Base-by-base conservation (phyloP, 2,113 vertebrate species). In the Thunnus thynnus region DNA sequence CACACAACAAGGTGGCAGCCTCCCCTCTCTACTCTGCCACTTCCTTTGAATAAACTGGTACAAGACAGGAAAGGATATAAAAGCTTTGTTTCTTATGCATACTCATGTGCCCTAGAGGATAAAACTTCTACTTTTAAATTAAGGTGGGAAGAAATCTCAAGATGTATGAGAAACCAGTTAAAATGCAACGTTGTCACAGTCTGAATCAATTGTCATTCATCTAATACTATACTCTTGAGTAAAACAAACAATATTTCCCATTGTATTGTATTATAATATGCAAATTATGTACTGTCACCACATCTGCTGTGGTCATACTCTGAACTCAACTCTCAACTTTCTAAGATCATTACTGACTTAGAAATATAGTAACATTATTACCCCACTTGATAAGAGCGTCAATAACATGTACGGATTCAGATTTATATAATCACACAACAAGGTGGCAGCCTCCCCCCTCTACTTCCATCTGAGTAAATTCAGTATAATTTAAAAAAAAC, bases 1-100 rank as follows among this genome's bases (percentile, higher is more conserved):
- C 60, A 80, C 32, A 72, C 55, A 86, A n/a, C 50, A 81, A 78
- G 25, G 22, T 58, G 55, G 20, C 56, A 64, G 20, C 62, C 80
- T 75, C 46, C 44, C 66, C 55, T 81, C 47, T 66, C 81, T 77
- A 41, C 36, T 41, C 36, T 41, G 64, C 11, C 67, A 70, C 47
- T 56, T 72, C 30, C 27, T 64, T 47, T 56, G n/a, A 67, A 72
- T 57, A 63, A 70, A 80, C 36, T 18, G n/a, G 36, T 41, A 41
- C 27, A 56, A 56, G 58, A 65, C 14, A 56, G 46, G 41, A 61
- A 70, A 64, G 25, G 18, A 20, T 78, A 48, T 25, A 50, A 17
- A 73, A 22, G 41, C 32, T 69, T 64, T 63, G 52, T 50, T 73
- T 65, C 47, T 30, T 57, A 14, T 41, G 36, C 36, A 13, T 55